Base-by-base conservation (phyloP, 2,797 vertebrate species). In the Urophycis tenuis region DNA sequence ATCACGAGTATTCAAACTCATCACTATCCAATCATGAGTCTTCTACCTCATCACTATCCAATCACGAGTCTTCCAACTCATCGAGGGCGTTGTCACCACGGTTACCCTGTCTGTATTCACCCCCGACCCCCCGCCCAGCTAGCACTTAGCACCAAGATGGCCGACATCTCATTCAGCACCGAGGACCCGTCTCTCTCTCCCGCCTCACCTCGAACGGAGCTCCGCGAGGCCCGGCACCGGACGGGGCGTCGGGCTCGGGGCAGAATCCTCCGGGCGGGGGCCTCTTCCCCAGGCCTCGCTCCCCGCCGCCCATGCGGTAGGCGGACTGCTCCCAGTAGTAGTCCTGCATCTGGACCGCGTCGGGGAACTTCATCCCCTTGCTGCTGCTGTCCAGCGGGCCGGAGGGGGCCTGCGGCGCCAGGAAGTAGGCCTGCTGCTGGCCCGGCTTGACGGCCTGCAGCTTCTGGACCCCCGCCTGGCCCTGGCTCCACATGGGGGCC, bases 351-450 rank as follows among this genome's bases (percentile, higher is more conserved):
- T 96, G 97, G 15, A 67, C 60, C 73, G 96, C 92, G 82, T 96
- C 96, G 77, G 95, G 93, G 82, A 95, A 98, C 94, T 97, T 98
- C 91, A 96, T 93, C 91, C 97, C 97, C 91, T 98, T 98, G 90
- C 98, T 97, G 85, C 97, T 90, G 82, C 14, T 87, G 84, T 89
- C 39, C 33, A 84, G 73, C 31, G 75, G 89, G 79, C 88, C 89
- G 94, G 85, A 95, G 95, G 82, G 96, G 97, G 93, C 79, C 89
- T 96, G 96, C 77, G 94, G 77, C 31, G 95, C 91, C 93, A 97
- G 93, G 93, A 94, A 98, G 91, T 96, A 98, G 82, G 94, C 78
- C 88, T 93, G 94, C 88, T 95, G 87, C 79, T 81, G 85, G 86
- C 94, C 95, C 86, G 98, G 97, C 11, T 95, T 89, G 93, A 97